phyloP scores from a whole-genome alignment of 2,113 vertebrate species.

The Pedionomus torquatus region DNA sequence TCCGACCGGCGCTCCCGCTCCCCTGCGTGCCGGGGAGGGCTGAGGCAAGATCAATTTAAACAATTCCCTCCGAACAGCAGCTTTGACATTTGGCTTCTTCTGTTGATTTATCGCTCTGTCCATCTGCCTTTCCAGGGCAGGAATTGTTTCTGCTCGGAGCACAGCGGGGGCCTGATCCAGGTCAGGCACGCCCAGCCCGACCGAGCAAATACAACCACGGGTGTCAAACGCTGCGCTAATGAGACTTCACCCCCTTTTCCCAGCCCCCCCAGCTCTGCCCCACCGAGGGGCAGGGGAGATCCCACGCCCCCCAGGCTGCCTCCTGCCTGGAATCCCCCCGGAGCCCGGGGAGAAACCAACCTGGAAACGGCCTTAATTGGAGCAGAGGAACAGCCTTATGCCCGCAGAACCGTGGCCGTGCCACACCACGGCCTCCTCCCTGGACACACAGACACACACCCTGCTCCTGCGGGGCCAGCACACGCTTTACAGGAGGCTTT shows the following conservation, averaged over 20 bases:
- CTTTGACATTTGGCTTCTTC: conserved; percentile 12
- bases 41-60: not conserved
- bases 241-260: not conserved
- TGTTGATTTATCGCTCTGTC: conserved; percentile 16
- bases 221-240: not conserved
- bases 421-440: not conserved
- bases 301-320: not conserved
- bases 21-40: not conserved
- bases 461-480: not conserved
- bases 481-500: fast-evolving
- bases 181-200: not conserved
- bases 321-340: not conserved
- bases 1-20: not conserved
- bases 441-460: not conserved
- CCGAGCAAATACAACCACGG: not conserved
- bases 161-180: not conserved
- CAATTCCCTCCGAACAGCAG: not conserved
- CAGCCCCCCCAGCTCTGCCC: not conserved
- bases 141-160: not conserved
- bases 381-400: not conserved
- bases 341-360: fast-evolving
- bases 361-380: not conserved
- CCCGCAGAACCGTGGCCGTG: fast-evolving
- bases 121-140: not conserved
- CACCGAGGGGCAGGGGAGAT: not conserved